Base-by-base conservation (phyloP, 2,797 vertebrate species). In the Coracias cyanogaster region DNA sequence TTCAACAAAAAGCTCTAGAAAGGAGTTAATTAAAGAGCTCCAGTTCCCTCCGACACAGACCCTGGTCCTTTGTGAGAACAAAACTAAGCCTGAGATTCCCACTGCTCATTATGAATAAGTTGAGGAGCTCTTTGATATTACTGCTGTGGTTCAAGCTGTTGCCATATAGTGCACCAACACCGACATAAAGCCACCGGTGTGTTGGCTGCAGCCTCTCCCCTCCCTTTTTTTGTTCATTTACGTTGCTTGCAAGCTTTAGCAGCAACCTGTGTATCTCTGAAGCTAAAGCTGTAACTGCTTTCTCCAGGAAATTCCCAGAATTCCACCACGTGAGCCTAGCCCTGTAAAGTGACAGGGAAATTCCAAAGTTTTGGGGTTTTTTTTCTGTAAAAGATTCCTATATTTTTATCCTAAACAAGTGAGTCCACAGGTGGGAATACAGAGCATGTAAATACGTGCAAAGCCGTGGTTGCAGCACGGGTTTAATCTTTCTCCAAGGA, bases 21-120 rank as follows among this genome's bases (percentile, higher is more conserved):
- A 76, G 45, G 61, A 74, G 52, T 92, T 93, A 93, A 93, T 94
- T 86, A 83, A 85, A 82, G 95, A 91, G 85, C 93, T 95, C 88
- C 95, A 83, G 35, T 80, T 90, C 72, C 51, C 69, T 86, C 79
- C 19, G 5, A 88, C 1, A 2, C 92, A 88, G 82, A 58, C 60
- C 60, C 55, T 28, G 28, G 55, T 78, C 85, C 92, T 95, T 94
- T 90, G 90, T 92, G 86, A 95, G 89, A 54, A 15, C 86, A 84
- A 39, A 86, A 65, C 54, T 64, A 74, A 95, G 91, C 81, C 89
- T 1, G 10, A 62, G 89, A 17, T 93, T 94, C 91, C 95, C 89
- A 72, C 81, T 82, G 94, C 91, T 94, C 65, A 89, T 93, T 92
- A 71, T 15, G 73, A 90, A 19, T 86, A 72, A 86, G 86, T 55